Evolutionary conservation across 2,113 vertebrate species (phyloP).

Genomic region (Dryoscopus gambensis): DNA sequence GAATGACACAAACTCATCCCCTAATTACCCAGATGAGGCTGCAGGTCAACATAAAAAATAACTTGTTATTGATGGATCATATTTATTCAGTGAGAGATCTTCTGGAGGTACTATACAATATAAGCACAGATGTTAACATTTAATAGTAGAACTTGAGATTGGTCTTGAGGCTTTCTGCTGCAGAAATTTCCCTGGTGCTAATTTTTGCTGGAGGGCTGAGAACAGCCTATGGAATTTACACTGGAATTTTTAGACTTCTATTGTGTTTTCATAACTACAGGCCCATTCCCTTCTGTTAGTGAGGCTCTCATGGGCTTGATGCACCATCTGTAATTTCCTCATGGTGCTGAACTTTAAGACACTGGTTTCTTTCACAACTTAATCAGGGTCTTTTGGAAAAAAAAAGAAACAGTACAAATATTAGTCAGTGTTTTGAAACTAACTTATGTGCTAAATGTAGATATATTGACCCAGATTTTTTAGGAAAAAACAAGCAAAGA

Average conservation of each 20-base stretch:
- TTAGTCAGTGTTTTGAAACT: not conserved
- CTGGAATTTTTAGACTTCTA: not conserved
- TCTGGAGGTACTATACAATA: not conserved
- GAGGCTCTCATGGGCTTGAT: not conserved
- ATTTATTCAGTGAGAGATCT: not conserved
- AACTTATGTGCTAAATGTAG: not conserved
- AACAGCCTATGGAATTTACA: not conserved
- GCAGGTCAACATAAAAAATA: not conserved
- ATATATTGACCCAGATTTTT: not conserved
- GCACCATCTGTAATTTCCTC: conserved; percentile 18
- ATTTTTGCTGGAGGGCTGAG: not conserved
- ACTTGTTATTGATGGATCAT: not conserved
- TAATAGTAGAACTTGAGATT: not conserved
- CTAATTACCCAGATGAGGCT: not conserved
- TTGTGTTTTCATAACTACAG: not conserved
- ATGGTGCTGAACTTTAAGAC: conserved; percentile 14
- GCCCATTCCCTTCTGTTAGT: not conserved
- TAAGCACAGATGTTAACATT: not conserved
- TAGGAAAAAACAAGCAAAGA: not conserved
- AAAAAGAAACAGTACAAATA: not conserved
- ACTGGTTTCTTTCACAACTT: not conserved
- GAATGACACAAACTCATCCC: not conserved
- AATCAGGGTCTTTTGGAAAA: not conserved
- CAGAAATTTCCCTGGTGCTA: not conserved
- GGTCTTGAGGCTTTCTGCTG: not conserved